phyloP scores from a whole-genome alignment of 1,140 invertebrate species.

The Eurytemora carolleeae region DNA sequence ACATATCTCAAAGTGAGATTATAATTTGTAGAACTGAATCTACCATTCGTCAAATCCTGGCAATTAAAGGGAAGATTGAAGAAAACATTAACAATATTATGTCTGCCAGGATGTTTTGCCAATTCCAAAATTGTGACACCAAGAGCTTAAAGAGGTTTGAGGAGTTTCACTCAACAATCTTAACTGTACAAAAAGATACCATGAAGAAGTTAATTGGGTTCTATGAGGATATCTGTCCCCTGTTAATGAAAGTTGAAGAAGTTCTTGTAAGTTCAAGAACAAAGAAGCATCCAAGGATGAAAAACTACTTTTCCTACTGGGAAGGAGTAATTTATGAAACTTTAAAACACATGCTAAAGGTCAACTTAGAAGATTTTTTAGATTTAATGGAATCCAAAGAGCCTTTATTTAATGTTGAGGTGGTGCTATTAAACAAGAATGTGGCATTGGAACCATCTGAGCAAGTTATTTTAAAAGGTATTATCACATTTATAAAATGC shows the following conservation, averaged over 20 bases:
- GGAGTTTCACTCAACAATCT: too few species aligned
- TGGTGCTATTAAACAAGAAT: conserved; percentile 34
- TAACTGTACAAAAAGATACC: conserved; percentile 37
- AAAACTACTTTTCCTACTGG: conserved; percentile 30
- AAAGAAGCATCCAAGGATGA: conserved; percentile 26
- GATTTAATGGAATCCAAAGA: conserved; percentile 34
- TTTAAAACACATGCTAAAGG: conserved; percentile 33
- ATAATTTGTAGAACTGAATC: conserved; percentile 3
- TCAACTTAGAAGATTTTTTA: conserved; percentile 48
- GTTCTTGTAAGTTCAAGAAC: conserved; percentile 28
- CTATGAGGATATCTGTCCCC: conserved; percentile 48
- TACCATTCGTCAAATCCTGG: not conserved
- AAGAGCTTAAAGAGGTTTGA: not conserved
- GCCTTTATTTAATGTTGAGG: conserved; percentile 54
- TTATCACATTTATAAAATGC: not conserved
- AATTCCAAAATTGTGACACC: conserved; percentile 25
- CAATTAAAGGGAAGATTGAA: not conserved
- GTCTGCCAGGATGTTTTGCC: not conserved
- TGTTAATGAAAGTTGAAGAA: conserved; percentile 59
- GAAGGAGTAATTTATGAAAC: conserved; percentile 28
- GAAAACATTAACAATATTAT: not conserved
- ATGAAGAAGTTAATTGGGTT: conserved; percentile 41
- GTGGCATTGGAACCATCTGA: conserved; percentile 27
- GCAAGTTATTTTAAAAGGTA: conserved; percentile 3
- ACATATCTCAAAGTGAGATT: conserved; percentile 25